These are phyloP conservation scores for Harpagoxenus sublaevis DNA, from an alignment of 2,888 invertebrate genomes.

Conservation along the genomic window DNA sequence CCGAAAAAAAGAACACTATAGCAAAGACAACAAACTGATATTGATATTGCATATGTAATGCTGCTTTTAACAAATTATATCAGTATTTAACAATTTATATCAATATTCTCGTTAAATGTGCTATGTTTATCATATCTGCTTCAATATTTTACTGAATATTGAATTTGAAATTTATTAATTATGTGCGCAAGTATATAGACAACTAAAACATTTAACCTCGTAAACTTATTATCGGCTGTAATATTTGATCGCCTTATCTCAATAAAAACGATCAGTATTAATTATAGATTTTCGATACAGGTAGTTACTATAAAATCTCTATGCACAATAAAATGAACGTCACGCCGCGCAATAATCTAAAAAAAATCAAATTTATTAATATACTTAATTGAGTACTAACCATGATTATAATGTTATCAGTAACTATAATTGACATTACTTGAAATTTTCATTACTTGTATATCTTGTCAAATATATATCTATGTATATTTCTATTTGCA, in stretches of 20 bases:
- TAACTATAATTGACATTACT: background rate
- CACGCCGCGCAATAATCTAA: background rate
- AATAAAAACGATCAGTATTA: background rate
- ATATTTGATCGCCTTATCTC: background rate
- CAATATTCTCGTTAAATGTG: background rate
- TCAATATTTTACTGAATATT: background rate
- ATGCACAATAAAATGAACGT: background rate
- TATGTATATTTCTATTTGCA: background rate
- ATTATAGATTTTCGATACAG: conserved; percentile 10
- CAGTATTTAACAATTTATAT: background rate
- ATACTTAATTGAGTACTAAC: background rate
- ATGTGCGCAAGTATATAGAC: background rate
- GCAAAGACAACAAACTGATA: background rate
- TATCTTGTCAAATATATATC: background rate
- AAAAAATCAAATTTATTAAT: conserved; percentile 16
- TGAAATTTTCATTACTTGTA: background rate
- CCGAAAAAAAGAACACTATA: background rate
- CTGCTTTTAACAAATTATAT: background rate
- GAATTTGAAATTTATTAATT: background rate
- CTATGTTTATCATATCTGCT: background rate
- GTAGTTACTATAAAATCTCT: background rate
- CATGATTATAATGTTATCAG: background rate
- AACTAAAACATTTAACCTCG: background rate
- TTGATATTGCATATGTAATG: background rate
- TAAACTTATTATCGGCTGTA: background rate